Conservation (phyloP, 2,888 invertebrate genomes). For the Timandra comae region DNA sequence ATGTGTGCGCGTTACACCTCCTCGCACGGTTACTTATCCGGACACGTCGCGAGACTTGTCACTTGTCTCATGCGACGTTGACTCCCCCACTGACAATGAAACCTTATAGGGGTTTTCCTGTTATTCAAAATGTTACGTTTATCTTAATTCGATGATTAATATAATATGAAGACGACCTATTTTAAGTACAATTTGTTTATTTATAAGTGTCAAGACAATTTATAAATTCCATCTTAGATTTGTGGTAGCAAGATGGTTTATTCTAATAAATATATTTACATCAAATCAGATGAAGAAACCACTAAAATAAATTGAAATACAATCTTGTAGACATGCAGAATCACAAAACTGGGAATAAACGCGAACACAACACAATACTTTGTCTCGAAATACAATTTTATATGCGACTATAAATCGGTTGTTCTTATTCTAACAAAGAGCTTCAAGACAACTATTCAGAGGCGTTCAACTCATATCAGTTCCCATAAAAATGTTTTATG, state of each 20-base stretch:
- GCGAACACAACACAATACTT: slow-evolving; percentile 31
- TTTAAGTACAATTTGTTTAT: slow-evolving; percentile 2
- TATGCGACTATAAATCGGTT: slow-evolving; percentile 62
- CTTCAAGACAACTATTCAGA: slow-evolving; percentile 49
- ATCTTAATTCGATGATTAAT: slow-evolving; percentile 20
- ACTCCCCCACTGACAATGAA: slow-evolving; percentile 44
- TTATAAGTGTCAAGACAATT: too few species aligned
- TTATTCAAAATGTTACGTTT: slow-evolving; percentile 33
- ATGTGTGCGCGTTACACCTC: slow-evolving; percentile 22
- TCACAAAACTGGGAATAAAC: slow-evolving; percentile 27
- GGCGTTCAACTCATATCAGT: slow-evolving; percentile 59
- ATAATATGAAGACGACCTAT: slow-evolving; percentile 8
- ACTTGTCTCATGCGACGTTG: slow-evolving; percentile 62
- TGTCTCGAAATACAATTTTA: slow-evolving; percentile 58
- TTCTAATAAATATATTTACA: too few species aligned
- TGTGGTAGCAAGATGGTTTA: too few species aligned
- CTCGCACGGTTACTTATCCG: slow-evolving; percentile 57
- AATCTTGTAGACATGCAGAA: slow-evolving; percentile 15
- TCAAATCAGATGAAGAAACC: too few species aligned
- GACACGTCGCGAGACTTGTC: slow-evolving; percentile 61
- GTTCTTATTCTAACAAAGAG: slow-evolving; percentile 57
- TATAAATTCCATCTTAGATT: too few species aligned
- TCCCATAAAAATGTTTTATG: slow-evolving; percentile 76
- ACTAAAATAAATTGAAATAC: slow-evolving; percentile 9
- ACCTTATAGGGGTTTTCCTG: slow-evolving; percentile 47